These are phyloP conservation scores for Limnothrissa miodon DNA, from an alignment of 2,113 vertebrate genomes.

Conservation along the genomic window DNA sequence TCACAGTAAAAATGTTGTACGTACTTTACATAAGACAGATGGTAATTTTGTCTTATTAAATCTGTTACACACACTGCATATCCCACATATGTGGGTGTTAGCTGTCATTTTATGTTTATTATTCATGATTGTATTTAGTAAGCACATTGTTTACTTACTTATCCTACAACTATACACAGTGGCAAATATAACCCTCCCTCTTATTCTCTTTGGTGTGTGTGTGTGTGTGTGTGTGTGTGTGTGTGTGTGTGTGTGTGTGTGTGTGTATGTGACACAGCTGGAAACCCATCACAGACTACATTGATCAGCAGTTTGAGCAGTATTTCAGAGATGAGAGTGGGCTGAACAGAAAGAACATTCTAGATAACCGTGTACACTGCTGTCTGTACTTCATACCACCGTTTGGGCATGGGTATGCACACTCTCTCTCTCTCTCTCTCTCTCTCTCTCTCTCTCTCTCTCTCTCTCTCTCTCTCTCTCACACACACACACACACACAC, in stretches of 20 bases:
- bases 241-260: constrained; percentile 45
- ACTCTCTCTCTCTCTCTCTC: neutral
- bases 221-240: constrained; percentile 24
- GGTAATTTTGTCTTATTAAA: neutral
- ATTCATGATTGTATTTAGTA: neutral
- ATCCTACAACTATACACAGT: neutral
- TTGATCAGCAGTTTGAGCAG: constrained; percentile 98
- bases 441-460: too few species aligned
- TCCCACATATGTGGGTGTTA: neutral
- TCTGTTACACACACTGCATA: neutral
- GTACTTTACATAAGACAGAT: neutral
- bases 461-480: neutral
- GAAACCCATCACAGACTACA: constrained; percentile 96
- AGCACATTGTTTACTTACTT: neutral
- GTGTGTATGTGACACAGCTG: constrained; percentile 74
- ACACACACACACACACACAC: constrained; percentile 10
- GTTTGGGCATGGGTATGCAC: constrained; percentile 88
- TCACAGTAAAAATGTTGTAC: neutral
- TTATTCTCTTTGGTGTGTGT: neutral
- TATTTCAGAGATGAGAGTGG: constrained; percentile 97
- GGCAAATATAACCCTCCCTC: neutral
- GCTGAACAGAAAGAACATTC: constrained; percentile 96
- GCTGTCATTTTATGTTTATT: neutral
- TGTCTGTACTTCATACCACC: constrained; percentile 98
- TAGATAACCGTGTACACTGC: constrained; percentile 97